Evolutionary conservation across 2,113 vertebrate genomes (phyloP).

Genomic region (Ranitomeya imitator): DNA sequence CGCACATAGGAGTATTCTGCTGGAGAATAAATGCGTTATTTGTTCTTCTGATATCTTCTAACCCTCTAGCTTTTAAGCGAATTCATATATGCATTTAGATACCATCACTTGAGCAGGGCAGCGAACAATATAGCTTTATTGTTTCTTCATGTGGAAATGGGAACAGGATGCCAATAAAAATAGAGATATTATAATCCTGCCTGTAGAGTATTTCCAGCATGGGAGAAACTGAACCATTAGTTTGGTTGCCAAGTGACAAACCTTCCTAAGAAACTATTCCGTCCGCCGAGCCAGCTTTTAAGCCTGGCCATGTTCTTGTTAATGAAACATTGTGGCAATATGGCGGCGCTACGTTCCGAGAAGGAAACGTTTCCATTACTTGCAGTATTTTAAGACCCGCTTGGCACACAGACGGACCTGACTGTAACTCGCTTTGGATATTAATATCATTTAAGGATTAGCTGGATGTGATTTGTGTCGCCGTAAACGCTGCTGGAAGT

Average conservation of each 20-base stretch:
- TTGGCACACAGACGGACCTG: background rate
- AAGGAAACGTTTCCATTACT: background rate
- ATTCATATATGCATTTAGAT: slow-evolving; percentile 52
- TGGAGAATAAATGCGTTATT: slow-evolving; percentile 50
- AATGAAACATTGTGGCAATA: slow-evolving; percentile 29
- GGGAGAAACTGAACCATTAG: slow-evolving; percentile 37
- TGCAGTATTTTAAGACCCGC: background rate
- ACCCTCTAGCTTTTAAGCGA: slow-evolving; percentile 49
- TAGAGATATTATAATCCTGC: slow-evolving; percentile 52
- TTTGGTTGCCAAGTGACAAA: slow-evolving; percentile 51
- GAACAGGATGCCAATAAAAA: slow-evolving; percentile 55
- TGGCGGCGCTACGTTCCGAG: background rate
- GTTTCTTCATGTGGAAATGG: slow-evolving; percentile 49
- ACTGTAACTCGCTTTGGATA: background rate
- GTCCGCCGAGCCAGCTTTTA: slow-evolving; percentile 15
- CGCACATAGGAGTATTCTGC: slow-evolving; percentile 31
- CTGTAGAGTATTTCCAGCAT: slow-evolving; percentile 41
- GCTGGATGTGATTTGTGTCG: background rate
- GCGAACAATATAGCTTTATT: slow-evolving; percentile 57
- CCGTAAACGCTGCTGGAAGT: background rate
- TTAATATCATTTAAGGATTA: slow-evolving; percentile 9
- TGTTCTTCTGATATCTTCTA: slow-evolving; percentile 50
- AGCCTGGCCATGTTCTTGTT: slow-evolving; percentile 14
- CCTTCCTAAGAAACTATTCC: slow-evolving; percentile 40
- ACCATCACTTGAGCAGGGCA: slow-evolving; percentile 32